A percentile compares a stretch with the other conserved stretches of the same genome.
Evolutionary conservation across 2,888 invertebrate species (phyloP).

Genomic region (Seira sanloemensis): DNA sequence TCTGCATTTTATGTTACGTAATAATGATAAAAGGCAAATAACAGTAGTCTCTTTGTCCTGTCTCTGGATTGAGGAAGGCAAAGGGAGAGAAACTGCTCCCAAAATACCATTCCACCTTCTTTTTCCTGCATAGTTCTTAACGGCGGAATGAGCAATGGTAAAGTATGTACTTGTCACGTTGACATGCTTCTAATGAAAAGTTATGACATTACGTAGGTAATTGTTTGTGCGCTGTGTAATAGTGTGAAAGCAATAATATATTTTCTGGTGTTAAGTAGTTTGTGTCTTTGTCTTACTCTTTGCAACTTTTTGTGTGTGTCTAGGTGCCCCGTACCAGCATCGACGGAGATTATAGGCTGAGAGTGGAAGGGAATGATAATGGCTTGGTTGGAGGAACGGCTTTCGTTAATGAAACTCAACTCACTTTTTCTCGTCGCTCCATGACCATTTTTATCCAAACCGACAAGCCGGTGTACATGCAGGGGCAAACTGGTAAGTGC

Average conservation of each 20-base stretch:
- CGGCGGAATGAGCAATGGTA: background rate
- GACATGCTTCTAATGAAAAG: conserved; percentile 63
- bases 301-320: conserved; percentile 51
- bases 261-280: conserved; percentile 27
- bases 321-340: conserved; percentile 90
- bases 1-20: conserved; percentile 16
- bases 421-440: conserved; percentile 91
- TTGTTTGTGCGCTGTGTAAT: conserved; percentile 39
- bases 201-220: conserved; percentile 50
- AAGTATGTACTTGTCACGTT: conserved; percentile 11
- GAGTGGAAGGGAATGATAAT: conserved; percentile 89
- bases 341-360: conserved; percentile 87
- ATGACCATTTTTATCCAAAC: conserved; percentile 97
- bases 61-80: background rate
- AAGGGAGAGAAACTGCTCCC: background rate
- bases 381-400: conserved; percentile 89
- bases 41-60: background rate
- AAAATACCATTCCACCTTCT: background rate
- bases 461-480: conserved; percentile 96
- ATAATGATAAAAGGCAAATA: background rate
- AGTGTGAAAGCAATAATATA: conserved; percentile 17
- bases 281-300: conserved; percentile 40
- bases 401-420: conserved; percentile 90
- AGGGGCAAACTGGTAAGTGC: conserved; percentile 85
- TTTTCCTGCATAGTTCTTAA: conserved; percentile 33